Percentiles rank a stretch among this genome's conserved stretches.
These are phyloP conservation scores for Pheosia tremula DNA, from an alignment of 2,888 invertebrate genomes.

Conservation along the genomic window DNA sequence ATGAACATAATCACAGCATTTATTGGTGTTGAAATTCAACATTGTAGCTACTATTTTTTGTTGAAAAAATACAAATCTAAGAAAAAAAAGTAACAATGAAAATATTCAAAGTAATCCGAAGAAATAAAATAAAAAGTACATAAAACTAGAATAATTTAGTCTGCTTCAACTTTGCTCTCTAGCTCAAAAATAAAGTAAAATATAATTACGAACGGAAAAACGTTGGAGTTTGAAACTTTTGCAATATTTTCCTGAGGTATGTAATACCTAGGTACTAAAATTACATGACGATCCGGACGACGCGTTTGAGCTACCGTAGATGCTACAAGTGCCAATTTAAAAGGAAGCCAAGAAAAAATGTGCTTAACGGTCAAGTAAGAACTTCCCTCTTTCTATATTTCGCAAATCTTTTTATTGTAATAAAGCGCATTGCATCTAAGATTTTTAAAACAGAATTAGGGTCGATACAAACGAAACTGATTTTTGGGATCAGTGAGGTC, in stretches of 20 bases:
- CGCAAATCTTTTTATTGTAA: too few relatives aligned
- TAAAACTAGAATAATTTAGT: neutral
- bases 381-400: too few relatives aligned
- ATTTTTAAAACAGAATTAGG: too few relatives aligned
- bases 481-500: too few relatives aligned
- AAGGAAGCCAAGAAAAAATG: neutral
- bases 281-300: neutral
- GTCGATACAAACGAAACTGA: too few relatives aligned
- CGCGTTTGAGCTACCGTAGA: neutral
- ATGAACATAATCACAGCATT: too few relatives aligned
- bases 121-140: neutral
- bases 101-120: neutral
- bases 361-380: too few relatives aligned
- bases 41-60: too few relatives aligned
- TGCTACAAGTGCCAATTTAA: neutral
- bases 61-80: too few relatives aligned
- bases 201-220: conserved; percentile 12
- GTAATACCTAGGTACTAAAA: neutral
- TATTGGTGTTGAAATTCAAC: too few relatives aligned
- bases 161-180: neutral
- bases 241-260: conserved; percentile 29
- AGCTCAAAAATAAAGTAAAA: neutral
- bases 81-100: too few relatives aligned
- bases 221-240: conserved; percentile 11
- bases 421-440: too few relatives aligned